Base-by-base conservation (phyloP, 2,113 vertebrate species). In the sheep (Ovis aries) region DNA sequence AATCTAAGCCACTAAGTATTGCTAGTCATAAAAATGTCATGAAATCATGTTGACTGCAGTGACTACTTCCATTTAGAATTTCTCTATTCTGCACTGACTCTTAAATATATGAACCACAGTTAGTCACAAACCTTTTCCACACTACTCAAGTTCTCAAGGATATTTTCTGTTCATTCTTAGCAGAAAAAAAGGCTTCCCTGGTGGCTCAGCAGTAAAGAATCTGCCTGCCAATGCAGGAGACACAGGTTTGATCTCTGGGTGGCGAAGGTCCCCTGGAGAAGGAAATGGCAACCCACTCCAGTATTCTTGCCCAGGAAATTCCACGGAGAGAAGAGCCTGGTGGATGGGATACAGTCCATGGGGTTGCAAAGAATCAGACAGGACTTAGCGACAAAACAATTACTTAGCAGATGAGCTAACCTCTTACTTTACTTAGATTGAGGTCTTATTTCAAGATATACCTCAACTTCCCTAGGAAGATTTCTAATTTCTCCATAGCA, bases 1-100 rank as follows among this genome's bases (percentile, higher is more conserved):
- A 96, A 97, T 90, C 94, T 91, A 59, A 95, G 64, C 27, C 64
- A 90, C 53, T 93, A 95, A 90, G 57, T 50, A 90, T 7, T 55
- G 52, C n/a, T 92, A 84, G 31, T 86, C 67, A 86, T 90, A 71
- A 95, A 91, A 93, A 96, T 64, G 23, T 91, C 29, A 94, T 82
- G 83, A 96, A 88, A 92, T 64, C 45, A 62, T 81, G 84, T n/a
- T 97, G 62, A 94, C 0, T 94, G 33, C 77, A 17, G 31, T 90
- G 67, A 95, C 77, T 93, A 93, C 29, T 57, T 89, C n/a, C 59
- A 93, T 93, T 89, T 45, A 91, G 27, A 43, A 57, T 33, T 53
- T 50, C 50, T 52, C 12, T 53, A 81, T 85, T 86, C 33, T 97
- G 13, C 57, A 84, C 0, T 81, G 88, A 94, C 29, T 50, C 53